Evolutionary conservation across 2,888 invertebrate species (phyloP), one percentile per base, ranked within the genome.

Genomic region (Idaea straminata): DNA sequence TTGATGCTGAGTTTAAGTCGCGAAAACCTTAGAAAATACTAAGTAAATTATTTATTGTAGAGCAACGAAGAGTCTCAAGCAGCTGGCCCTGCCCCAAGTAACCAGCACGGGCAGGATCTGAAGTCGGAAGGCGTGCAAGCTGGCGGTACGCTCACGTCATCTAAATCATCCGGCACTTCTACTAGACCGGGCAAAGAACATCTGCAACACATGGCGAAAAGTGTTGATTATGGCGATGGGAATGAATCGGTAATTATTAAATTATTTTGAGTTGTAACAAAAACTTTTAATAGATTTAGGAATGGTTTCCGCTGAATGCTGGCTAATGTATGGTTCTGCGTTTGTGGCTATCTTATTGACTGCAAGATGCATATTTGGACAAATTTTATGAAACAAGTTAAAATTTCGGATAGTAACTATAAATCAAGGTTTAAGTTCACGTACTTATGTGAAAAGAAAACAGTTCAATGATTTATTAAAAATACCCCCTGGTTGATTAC

Each of bases 81-180:
- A 73, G 75, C 90, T 71, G 79, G 89, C 64, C 79, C 79, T 13
- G 85, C 84, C 1, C 72, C 83, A 0, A 70, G 83, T 1, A 74
- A 81, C 5, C 89, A 89, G 70, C 88, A 91, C 64, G 80, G 82
- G 6, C 92, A 89, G 79, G 95, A 94, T 77, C 92, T 89, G 79
- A 95, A 92, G 95, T 97, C 96, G 0, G 97, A 97, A 85, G 97
- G 97, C 0, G 96, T 96, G 1, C 97, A 97, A 84, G 97, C 96
- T 0, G 96, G 97, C 15, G 96, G 96, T 2, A 95, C 96, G 0
- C 86, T 96, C 64, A 92, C 94, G 47, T 91, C 94, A 57, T 94
- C 95, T 71, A 95, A 95, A 69, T 95, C 95, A 59, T 95, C 95
- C 0, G 94, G 94, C 10, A 94, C 94, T 1, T 94, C 94, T 62